Percentiles rank a stretch among this genome's conserved stretches.
Evolutionary conservation across 1,140 invertebrate genomes (phyloP).

Genomic region (Samia ricini): DNA sequence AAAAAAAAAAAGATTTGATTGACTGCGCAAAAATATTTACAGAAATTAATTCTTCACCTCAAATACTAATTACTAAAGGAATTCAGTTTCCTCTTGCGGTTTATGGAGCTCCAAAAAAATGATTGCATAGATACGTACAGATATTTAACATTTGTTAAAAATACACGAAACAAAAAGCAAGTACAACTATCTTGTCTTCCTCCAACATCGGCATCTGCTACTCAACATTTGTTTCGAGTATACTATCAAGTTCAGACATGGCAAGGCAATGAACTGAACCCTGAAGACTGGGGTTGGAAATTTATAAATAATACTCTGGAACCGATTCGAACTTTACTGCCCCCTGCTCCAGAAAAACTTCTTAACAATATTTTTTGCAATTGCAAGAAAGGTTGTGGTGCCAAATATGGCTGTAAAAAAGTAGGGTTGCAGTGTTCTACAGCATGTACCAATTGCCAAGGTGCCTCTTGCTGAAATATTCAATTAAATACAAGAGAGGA

Average conservation of each 20-base stretch:
- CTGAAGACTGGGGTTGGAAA: constrained; percentile 55
- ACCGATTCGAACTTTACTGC: constrained; percentile 40
- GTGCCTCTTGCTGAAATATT: constrained; percentile 10
- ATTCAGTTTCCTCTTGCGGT: too few relatives aligned
- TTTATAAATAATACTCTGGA: constrained; percentile 42
- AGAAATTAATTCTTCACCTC: constrained; percentile 42
- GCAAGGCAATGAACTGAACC: constrained; percentile 53
- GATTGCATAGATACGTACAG: too few relatives aligned
- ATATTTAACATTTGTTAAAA: constrained; percentile 46
- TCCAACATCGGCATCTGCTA: too few relatives aligned
- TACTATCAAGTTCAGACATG: constrained; percentile 67
- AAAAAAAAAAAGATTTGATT: constrained; percentile 38
- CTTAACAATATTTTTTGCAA: constrained; percentile 41
- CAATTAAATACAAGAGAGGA: constrained; percentile 10
- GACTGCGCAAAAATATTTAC: constrained; percentile 46
- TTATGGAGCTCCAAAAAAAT: constrained; percentile 50
- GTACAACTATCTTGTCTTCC: constrained; percentile 44
- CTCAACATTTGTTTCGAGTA: constrained; percentile 57
- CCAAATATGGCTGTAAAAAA: constrained; percentile 17
- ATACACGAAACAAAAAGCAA: constrained; percentile 42
- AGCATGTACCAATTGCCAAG: constrained; percentile 9
- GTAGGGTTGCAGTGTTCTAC: constrained; percentile 16
- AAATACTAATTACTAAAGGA: constrained; percentile 46
- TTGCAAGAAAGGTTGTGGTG: too few relatives aligned
- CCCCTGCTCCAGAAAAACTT: constrained; percentile 46